These are phyloP conservation scores for Pachyrhynchus sulphureomaculatus DNA, from an alignment of 1,140 invertebrate genomes.

Conservation along the genomic window DNA sequence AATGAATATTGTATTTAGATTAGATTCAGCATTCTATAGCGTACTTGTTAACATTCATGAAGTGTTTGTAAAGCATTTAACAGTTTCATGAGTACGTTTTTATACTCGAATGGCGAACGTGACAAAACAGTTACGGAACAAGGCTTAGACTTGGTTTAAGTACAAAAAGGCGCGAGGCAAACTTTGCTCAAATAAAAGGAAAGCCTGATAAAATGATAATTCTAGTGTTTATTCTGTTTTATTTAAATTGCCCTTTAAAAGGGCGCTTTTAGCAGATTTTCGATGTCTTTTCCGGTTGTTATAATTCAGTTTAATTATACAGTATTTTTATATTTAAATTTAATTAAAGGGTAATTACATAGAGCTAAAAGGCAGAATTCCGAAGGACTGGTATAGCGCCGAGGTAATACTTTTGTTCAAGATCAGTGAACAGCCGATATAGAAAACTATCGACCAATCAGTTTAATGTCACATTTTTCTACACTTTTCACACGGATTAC, in stretches of 20 bases:
- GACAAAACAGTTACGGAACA: constrained; percentile 35
- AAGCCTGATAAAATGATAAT: constrained; percentile 28
- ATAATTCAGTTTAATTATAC: no score
- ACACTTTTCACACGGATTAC: no score
- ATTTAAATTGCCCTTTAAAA: constrained; percentile 21
- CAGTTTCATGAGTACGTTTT: constrained; percentile 46
- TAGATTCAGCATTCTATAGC: constrained; percentile 28
- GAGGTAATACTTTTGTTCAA: no score
- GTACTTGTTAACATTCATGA: constrained; percentile 45
- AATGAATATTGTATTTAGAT: no score
- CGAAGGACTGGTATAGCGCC: no score
- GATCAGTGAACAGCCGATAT: no score
- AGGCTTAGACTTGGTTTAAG: constrained; percentile 19
- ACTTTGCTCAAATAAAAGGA: constrained; percentile 28
- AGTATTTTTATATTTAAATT: no score
- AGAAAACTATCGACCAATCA: no score
- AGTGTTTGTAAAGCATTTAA: constrained; percentile 45
- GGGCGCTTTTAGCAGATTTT: constrained; percentile 6
- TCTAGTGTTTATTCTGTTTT: constrained; percentile 20
- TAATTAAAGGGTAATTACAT: no score
- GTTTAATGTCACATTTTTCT: no score
- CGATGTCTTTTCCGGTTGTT: neutral
- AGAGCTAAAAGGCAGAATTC: no score
- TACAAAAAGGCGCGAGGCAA: constrained; percentile 23
- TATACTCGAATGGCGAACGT: constrained; percentile 38